These are phyloP conservation scores for Meandrusa payeni DNA, from an alignment of 2,888 invertebrate species.

Conservation along the genomic window DNA sequence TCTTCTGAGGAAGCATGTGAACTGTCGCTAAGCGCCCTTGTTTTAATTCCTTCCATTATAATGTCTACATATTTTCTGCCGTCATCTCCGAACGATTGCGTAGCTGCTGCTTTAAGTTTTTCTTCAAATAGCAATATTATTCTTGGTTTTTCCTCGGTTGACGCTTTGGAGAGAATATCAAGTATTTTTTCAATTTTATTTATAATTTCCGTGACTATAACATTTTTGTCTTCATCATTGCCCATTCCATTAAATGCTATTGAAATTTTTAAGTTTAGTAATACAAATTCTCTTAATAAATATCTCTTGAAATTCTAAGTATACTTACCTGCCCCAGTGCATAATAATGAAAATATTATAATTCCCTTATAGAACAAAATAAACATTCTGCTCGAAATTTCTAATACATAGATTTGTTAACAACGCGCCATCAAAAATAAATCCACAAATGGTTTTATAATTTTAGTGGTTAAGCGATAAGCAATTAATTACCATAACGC, in stretches of 20 bases:
- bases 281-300: too few species aligned
- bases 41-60: constrained; percentile 52
- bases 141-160: constrained; percentile 23
- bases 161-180: constrained; percentile 18
- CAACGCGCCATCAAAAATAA: constrained; percentile 1
- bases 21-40: constrained; percentile 30
- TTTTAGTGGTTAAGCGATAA: constrained; percentile 2
- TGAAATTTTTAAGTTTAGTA: not conserved
- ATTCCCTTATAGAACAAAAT: constrained; percentile 5
- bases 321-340: constrained; percentile 11
- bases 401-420: not conserved
- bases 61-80: constrained; percentile 45
- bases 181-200: constrained; percentile 23
- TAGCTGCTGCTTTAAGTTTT: constrained; percentile 29
- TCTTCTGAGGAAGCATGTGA: constrained; percentile 30
- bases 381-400: constrained; percentile 7
- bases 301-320: not conserved
- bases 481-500: constrained; percentile 6
- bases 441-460: constrained; percentile 5
- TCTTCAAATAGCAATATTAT: constrained; percentile 25
- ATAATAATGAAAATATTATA: constrained; percentile 7
- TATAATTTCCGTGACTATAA: constrained; percentile 16
- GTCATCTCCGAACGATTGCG: constrained; percentile 36
- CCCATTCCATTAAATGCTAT: not conserved
- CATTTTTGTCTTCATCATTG: constrained; percentile 20